Evolutionary conservation across 2,888 invertebrate genomes (phyloP), one percentile per base, ranked within the genome.

Genomic region (Apamea sordens): DNA sequence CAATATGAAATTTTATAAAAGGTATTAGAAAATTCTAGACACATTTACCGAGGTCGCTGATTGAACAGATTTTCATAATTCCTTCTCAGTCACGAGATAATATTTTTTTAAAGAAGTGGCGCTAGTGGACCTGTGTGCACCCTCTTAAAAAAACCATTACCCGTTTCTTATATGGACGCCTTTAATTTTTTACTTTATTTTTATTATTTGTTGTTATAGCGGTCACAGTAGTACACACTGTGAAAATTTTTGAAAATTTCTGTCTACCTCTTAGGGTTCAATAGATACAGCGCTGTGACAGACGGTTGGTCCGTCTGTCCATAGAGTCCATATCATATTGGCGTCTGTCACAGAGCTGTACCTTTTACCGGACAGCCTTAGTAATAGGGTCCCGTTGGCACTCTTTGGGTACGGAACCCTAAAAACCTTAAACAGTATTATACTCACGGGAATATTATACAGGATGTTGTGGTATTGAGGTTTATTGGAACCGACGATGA

Each of bases 381-480:
- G 2, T 36, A 21, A 36, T 36, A 24, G 3, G 24, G 21, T 24
- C 11, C 41, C 18, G 2, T n/a, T 28, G 5, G 18, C n/a, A 28
- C 18, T 2, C 18, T n/a, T 44, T 44, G 7, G 13, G 1, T 32
- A 50, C 32, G 13, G 32, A 32, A 70, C 8, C 69, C 69, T 71
- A 68, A 73, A 73, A 71, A 44, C 32, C n/a, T 64, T 24, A n/a
- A 81, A 82, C 64, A 24, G 64, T 47, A 47, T 41, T 6, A 76
- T 59, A 50, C 41, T 75, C 76, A 65, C 32, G 79, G 79, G 77
- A 80, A 83, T 56, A 71, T 61, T 56, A 67, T 6, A 80, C 89
- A 88, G 89, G 89, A 88, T 88, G 78, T 86, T 84, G 88, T 53
- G 89, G 89, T 87, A 67, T 78, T 82, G 82, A 79, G 74, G 86